Evolutionary conservation across 2,888 invertebrate genomes (phyloP).

Genomic region (Ernsta delagoae): DNA sequence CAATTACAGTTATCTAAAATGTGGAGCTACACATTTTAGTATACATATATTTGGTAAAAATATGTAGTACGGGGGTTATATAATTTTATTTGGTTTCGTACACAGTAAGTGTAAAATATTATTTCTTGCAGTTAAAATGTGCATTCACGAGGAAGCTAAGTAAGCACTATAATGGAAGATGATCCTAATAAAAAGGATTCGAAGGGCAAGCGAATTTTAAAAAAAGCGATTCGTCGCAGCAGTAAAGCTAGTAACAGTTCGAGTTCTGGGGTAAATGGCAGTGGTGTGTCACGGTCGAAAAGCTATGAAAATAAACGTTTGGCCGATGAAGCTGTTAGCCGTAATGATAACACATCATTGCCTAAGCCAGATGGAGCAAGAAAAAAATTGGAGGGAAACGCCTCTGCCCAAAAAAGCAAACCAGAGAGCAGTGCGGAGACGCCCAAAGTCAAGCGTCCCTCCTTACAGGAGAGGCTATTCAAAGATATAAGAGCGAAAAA

Average conservation of each 20-base stretch:
- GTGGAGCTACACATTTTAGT: constrained; percentile 22
- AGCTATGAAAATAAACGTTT: constrained; percentile 65
- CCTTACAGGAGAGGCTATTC: constrained; percentile 27
- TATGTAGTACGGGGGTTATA: background rate
- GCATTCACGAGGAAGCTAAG: constrained; percentile 52
- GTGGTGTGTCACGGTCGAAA: constrained; percentile 63
- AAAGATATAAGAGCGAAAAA: constrained; percentile 52
- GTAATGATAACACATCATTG: constrained; percentile 61
- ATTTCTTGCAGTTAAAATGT: constrained; percentile 70
- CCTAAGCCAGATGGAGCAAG: constrained; percentile 63
- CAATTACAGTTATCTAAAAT: constrained; percentile 20
- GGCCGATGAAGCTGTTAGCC: constrained; percentile 52
- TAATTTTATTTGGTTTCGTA: background rate
- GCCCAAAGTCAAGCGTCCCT: constrained; percentile 33
- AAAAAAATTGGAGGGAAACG: constrained; percentile 50
- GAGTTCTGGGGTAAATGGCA: constrained; percentile 56
- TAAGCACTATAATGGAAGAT: constrained; percentile 77
- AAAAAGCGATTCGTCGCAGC: constrained; percentile 72
- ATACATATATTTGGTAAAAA: constrained; percentile 12
- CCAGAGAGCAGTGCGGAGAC: constrained; percentile 48
- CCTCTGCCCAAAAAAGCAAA: constrained; percentile 47
- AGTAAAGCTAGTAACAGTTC: constrained; percentile 71
- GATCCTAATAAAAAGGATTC: constrained; percentile 80
- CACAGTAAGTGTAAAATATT: constrained; percentile 27
- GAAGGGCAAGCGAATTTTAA: constrained; percentile 76